phyloP scores from a whole-genome alignment of 2,797 vertebrate genomes.

The Alfaro cultratus region DNA sequence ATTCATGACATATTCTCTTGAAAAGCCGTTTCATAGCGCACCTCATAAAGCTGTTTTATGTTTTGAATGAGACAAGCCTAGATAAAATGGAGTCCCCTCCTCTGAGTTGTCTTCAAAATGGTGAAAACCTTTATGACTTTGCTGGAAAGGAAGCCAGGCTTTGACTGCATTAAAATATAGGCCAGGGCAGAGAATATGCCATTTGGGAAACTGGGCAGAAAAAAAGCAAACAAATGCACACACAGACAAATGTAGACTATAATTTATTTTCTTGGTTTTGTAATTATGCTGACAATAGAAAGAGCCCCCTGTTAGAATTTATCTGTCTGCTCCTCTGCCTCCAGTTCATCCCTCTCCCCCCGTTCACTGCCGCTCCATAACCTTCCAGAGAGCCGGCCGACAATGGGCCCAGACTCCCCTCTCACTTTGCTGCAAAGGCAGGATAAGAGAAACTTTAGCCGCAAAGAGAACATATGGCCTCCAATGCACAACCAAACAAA shows the following conservation, averaged over 20 bases:
- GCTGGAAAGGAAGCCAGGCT: slow-evolving; percentile 22
- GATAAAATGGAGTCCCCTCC: neutral
- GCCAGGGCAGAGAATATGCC: slow-evolving; percentile 5
- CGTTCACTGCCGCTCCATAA: neutral
- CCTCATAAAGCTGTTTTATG: slow-evolving; percentile 23
- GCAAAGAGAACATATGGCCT: slow-evolving; percentile 55
- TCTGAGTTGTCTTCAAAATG: neutral
- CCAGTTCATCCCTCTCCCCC: slow-evolving; percentile 23
- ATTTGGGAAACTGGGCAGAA: slow-evolving; percentile 11
- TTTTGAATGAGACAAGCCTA: slow-evolving; percentile 21
- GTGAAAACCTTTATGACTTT: slow-evolving; percentile 42
- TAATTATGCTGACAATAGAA: slow-evolving; percentile 57
- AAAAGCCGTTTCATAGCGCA: slow-evolving; percentile 10
- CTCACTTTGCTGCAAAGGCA: slow-evolving; percentile 48
- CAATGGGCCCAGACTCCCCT: slow-evolving; percentile 35
- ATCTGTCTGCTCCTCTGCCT: slow-evolving; percentile 44
- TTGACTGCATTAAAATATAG: neutral
- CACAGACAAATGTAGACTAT: slow-evolving; percentile 22
- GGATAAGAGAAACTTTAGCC: slow-evolving; percentile 66
- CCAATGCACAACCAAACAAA: slow-evolving; percentile 31
- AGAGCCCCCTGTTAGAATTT: slow-evolving; percentile 46
- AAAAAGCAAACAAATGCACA: slow-evolving; percentile 17
- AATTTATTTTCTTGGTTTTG: slow-evolving; percentile 58
- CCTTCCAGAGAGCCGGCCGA: slow-evolving; percentile 38
- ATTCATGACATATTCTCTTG: neutral